These are phyloP conservation scores for Perizoma flavofasciatum DNA, from an alignment of 2,888 invertebrate genomes.

Conservation along the genomic window DNA sequence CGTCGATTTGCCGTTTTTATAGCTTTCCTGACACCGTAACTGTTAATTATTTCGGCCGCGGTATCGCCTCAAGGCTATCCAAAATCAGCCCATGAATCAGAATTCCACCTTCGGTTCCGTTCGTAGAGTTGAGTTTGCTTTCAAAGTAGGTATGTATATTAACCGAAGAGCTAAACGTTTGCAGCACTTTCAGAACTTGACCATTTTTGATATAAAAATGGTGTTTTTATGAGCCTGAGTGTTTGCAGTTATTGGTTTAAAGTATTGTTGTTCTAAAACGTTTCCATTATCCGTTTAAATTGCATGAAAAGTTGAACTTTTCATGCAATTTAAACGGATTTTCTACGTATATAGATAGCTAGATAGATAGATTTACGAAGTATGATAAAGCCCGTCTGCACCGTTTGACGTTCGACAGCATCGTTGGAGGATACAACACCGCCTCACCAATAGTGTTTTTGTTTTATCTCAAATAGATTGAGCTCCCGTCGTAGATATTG, in stretches of 20 bases:
- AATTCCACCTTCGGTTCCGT: slow-evolving; percentile 42
- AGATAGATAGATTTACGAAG: too few species aligned
- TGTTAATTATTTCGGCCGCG: slow-evolving; percentile 69
- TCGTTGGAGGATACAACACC: too few species aligned
- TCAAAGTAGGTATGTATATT: slow-evolving; percentile 33
- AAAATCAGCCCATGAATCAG: slow-evolving; percentile 39
- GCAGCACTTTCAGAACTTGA: slow-evolving; percentile 37
- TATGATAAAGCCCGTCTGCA: too few species aligned
- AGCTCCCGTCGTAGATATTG: too few species aligned
- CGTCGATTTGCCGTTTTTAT: slow-evolving; percentile 76
- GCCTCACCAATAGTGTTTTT: too few species aligned
- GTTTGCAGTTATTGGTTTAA: slow-evolving; percentile 37
- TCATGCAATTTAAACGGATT: too few species aligned
- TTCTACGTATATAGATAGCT: too few species aligned
- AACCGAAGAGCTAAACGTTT: slow-evolving; percentile 48
- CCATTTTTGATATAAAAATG: slow-evolving; percentile 41
- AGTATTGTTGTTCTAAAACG: slow-evolving; percentile 33
- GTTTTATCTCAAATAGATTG: too few species aligned
- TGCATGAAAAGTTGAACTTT: too few species aligned
- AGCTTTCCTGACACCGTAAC: slow-evolving; percentile 72
- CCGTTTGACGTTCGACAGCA: too few species aligned
- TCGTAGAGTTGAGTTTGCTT: slow-evolving; percentile 40
- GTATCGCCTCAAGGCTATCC: slow-evolving; percentile 61
- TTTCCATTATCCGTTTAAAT: slow-evolving; percentile 22
- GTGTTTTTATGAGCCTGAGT: slow-evolving; percentile 39